These are phyloP conservation scores for Physeter macrocephalus DNA, from an alignment of 2,113 vertebrate species.

Conservation along the genomic window DNA sequence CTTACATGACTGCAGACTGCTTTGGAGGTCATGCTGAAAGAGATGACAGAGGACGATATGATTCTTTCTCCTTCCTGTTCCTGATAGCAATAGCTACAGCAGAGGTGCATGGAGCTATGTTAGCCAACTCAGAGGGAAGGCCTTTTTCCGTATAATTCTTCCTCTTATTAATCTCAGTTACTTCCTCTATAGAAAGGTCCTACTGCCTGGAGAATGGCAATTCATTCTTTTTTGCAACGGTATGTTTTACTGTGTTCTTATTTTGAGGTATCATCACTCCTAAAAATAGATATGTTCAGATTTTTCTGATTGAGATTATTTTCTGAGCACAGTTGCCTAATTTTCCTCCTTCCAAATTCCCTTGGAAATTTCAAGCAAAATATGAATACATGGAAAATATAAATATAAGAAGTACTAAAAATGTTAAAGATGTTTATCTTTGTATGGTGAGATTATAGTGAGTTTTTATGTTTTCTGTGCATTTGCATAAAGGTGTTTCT, in stretches of 20 bases:
- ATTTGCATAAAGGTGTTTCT: background rate
- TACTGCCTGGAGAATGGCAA: background rate
- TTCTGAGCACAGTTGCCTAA: background rate
- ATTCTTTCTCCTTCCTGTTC: background rate
- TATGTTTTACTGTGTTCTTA: background rate
- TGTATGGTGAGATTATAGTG: background rate
- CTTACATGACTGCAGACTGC: background rate
- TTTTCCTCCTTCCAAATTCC: background rate
- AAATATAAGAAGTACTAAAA: background rate
- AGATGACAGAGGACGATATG: background rate
- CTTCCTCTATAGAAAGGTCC: background rate
- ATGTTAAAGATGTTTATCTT: background rate
- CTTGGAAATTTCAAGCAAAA: background rate
- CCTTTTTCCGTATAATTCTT: background rate
- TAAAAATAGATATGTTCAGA: background rate
- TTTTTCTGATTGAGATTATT: background rate
- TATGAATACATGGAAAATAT: background rate
- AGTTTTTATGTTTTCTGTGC: background rate
- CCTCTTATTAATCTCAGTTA: background rate
- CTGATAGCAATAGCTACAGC: background rate
- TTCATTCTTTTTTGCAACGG: background rate
- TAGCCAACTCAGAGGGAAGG: background rate
- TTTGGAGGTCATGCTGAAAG: background rate
- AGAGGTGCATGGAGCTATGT: accelerated
- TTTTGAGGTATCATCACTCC: background rate